Evolutionary conservation across 2,888 invertebrate species (phyloP).

Genomic region (Dynastes grantii): DNA sequence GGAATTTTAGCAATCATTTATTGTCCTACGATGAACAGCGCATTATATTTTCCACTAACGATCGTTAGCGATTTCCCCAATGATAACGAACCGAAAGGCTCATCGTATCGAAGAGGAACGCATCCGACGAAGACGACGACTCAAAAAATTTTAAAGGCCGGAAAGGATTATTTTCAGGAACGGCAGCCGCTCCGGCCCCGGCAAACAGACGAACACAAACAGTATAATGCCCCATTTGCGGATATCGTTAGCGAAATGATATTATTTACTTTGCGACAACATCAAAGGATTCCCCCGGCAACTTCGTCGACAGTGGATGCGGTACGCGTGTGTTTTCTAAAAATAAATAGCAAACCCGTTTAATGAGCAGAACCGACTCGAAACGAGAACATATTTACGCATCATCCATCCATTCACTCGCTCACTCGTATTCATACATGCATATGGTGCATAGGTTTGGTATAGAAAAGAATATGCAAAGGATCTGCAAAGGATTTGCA

Average conservation of each 20-base stretch:
- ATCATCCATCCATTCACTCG: conserved; percentile 15
- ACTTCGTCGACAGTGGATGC: conserved; percentile 29
- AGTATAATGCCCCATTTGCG: conserved; percentile 65
- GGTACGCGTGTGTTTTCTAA: conserved; percentile 37
- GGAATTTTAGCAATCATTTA: neutral
- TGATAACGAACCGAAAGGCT: no score
- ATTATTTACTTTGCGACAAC: conserved; percentile 60
- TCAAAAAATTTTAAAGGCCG: conserved; percentile 1
- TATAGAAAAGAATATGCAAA: neutral
- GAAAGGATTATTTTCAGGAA: conserved; percentile 43
- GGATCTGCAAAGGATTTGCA: neutral
- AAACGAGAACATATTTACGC: conserved; percentile 42
- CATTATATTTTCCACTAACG: conserved; percentile 5
- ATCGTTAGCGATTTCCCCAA: neutral
- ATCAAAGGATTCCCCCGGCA: conserved; percentile 49
- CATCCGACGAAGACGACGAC: neutral
- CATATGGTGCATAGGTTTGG: neutral
- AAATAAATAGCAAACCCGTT: conserved; percentile 47
- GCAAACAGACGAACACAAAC: conserved; percentile 57
- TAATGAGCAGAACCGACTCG: conserved; percentile 46
- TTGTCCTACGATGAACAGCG: neutral
- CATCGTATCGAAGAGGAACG: neutral
- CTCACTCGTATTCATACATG: neutral
- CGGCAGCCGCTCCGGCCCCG: conserved; percentile 16
- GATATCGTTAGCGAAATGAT: conserved; percentile 64